These are phyloP conservation scores for Lepidurus couesii DNA, from an alignment of 1,140 invertebrate species.

Conservation along the genomic window DNA sequence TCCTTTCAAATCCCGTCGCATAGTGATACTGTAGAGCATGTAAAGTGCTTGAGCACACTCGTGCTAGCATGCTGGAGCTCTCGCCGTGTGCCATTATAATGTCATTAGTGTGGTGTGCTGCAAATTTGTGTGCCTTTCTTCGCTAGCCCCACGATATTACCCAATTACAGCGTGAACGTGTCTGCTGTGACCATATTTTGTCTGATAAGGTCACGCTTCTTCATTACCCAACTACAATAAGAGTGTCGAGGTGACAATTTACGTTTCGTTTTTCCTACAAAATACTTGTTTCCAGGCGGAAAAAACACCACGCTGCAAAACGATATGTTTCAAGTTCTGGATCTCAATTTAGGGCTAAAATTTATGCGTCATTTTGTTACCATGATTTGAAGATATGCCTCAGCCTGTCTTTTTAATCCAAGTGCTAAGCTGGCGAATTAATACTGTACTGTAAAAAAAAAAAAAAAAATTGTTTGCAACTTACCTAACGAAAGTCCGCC, in stretches of 20 bases:
- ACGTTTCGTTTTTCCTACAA: not conserved
- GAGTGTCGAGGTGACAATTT: conserved; percentile 3
- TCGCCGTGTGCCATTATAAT: conserved; percentile 17
- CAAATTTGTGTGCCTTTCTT: conserved; percentile 19
- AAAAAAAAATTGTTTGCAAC: not conserved
- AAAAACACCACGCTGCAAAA: not conserved
- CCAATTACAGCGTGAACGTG: conserved; percentile 3
- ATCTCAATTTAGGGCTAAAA: too few species aligned
- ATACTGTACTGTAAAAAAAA: not conserved
- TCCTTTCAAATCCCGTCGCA: not conserved
- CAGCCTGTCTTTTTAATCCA: not conserved
- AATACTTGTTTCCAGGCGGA: not conserved
- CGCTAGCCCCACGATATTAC: conserved; percentile 20
- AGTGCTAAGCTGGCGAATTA: not conserved
- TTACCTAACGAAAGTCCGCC: conserved; percentile 45
- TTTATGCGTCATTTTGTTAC: too few species aligned
- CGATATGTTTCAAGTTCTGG: too few species aligned
- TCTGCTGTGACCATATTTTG: conserved; percentile 19
- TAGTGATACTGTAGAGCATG: not conserved
- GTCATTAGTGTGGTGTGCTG: conserved; percentile 17
- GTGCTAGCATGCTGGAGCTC: conserved; percentile 1
- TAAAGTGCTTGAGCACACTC: not conserved
- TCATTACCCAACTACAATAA: conserved; percentile 19
- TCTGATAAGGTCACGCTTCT: conserved; percentile 10
- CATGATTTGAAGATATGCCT: too few species aligned